These are phyloP conservation scores for Onychomys leucogaster DNA, from an alignment of 2,797 vertebrate species.

Conservation along the genomic window DNA sequence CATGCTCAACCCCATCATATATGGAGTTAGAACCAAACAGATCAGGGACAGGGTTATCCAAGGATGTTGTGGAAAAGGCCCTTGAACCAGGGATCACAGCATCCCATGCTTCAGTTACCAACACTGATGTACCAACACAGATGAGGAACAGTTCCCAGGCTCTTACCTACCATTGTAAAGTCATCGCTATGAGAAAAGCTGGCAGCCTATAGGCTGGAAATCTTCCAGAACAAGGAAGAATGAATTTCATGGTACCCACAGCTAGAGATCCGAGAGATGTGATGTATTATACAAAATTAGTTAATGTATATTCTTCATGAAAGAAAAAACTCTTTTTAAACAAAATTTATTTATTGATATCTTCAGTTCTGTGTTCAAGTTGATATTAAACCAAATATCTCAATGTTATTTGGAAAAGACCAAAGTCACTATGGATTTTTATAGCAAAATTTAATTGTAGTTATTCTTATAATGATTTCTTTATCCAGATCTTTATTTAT, in stretches of 20 bases:
- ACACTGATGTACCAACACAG: not conserved
- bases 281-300: not conserved
- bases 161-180: not conserved
- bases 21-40: constrained; percentile 81
- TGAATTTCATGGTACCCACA: not conserved
- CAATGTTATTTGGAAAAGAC: not conserved
- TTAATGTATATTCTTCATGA: not conserved
- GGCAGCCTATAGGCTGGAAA: not conserved
- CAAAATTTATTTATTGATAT: not conserved
- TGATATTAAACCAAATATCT: not conserved
- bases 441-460: not conserved
- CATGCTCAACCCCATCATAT: constrained; percentile 83
- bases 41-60: constrained; percentile 63
- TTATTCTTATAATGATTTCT: not conserved
- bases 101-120: fast-evolving
- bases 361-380: not conserved
- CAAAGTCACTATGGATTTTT: not conserved
- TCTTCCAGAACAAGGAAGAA: not conserved
- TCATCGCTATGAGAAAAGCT: not conserved
- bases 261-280: not conserved
- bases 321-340: not conserved
- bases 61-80: constrained; percentile 33
- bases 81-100: not conserved
- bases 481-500: not conserved
- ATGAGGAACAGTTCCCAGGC: not conserved